Percentiles rank a stretch among this genome's conserved stretches.
phyloP scores from a whole-genome alignment of 2,888 invertebrate species.

The Platypus cylindrus region DNA sequence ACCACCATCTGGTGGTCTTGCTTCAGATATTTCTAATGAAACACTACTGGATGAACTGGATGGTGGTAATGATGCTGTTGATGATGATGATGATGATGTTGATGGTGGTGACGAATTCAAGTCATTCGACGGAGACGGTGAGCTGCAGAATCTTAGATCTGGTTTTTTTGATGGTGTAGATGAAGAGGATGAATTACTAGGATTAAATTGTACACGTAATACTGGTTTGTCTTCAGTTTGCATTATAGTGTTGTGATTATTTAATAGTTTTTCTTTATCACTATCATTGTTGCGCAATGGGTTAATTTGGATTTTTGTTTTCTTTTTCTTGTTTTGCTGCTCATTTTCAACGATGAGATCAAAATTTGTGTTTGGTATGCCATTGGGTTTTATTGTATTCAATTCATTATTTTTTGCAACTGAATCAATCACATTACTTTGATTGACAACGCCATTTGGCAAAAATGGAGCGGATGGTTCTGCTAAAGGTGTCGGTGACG shows the following conservation, averaged over 20 bases:
- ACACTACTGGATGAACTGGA: conserved; percentile 46
- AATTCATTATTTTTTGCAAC: too few relatives aligned
- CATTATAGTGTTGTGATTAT: conserved; percentile 13
- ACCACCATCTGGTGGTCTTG: conserved; percentile 73
- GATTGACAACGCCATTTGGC: too few relatives aligned
- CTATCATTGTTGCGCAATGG: conserved; percentile 18
- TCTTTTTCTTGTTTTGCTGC: conserved; percentile 16
- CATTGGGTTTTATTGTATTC: too few relatives aligned
- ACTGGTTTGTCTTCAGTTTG: conserved; percentile 30
- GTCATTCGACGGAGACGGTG: conserved; percentile 16
- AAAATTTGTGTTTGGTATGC: too few relatives aligned
- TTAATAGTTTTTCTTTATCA: conserved; percentile 12
- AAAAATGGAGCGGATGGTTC: too few relatives aligned
- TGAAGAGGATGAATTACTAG: conserved; percentile 26
- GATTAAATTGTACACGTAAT: conserved; percentile 48
- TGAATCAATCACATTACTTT: too few relatives aligned
- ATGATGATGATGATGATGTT: conserved; percentile 27
- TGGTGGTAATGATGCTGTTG: conserved; percentile 25
- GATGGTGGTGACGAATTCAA: conserved; percentile 22
- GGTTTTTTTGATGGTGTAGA: conserved; percentile 13
- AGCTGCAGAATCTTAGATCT: too few relatives aligned
- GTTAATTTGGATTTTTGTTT: conserved; percentile 16
- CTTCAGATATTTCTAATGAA: conserved; percentile 51
- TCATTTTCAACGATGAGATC: too few relatives aligned
- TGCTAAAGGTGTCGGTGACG: conserved; percentile 7